Evolutionary conservation across 2,888 invertebrate genomes (phyloP).

Genomic region (Oscheius myriophilus): DNA sequence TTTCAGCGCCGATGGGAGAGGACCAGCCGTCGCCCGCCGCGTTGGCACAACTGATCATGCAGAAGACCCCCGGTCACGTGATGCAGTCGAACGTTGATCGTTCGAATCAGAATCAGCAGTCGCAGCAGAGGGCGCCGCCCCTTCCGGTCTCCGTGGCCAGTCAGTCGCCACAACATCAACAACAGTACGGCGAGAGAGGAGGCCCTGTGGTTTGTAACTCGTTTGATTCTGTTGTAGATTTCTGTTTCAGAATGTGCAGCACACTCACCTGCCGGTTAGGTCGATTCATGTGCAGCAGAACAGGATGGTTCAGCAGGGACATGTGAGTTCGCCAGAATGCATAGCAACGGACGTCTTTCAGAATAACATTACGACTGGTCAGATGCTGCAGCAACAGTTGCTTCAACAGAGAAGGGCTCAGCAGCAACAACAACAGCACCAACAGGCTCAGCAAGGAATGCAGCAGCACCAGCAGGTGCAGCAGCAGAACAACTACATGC

Average conservation of each 20-base stretch:
- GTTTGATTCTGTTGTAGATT: no score
- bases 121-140: not conserved
- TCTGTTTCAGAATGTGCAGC: not conserved
- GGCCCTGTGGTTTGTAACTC: no score
- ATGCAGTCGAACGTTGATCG: constrained; percentile 28
- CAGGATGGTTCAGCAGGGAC: constrained; percentile 28
- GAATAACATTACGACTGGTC: constrained; percentile 37
- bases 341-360: no score
- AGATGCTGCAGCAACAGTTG: constrained; percentile 49
- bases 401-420: constrained; percentile 25
- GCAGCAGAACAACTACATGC: constrained; percentile 7
- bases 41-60: constrained; percentile 42
- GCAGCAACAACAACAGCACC: constrained; percentile 16
- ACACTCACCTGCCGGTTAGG: constrained; percentile 19
- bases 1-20: no score
- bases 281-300: constrained; percentile 24
- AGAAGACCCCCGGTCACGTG: constrained; percentile 36
- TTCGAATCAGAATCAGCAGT: constrained; percentile 1
- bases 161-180: not conserved
- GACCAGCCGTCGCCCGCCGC: constrained; percentile 32
- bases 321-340: no score
- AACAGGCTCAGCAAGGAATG: constrained; percentile 11
- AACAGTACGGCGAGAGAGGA: not conserved
- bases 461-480: constrained; percentile 21
- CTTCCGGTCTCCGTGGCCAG: constrained; percentile 14